A percentile compares a stretch with the other conserved stretches of the same genome.
Evolutionary conservation across 2,888 invertebrate genomes (phyloP).

Genomic region (Pharmacophagus antenor): DNA sequence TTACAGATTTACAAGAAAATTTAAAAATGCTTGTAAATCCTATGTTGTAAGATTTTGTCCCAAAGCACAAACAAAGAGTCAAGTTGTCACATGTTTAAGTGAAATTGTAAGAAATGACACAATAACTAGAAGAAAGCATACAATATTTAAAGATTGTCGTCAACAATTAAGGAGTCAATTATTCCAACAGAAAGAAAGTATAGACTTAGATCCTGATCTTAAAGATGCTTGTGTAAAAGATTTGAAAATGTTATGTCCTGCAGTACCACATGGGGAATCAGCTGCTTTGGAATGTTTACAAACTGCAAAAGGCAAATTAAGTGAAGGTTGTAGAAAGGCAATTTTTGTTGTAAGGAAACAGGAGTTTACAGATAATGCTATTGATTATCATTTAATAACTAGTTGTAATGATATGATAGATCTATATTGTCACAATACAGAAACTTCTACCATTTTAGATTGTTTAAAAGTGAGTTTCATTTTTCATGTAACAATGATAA

Average conservation of each 20-base stretch:
- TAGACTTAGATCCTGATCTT: slow-evolving; percentile 91
- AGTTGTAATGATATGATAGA: slow-evolving; percentile 93
- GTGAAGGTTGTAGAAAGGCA: slow-evolving; percentile 86
- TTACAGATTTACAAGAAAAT: slow-evolving; percentile 95
- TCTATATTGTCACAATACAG: slow-evolving; percentile 88
- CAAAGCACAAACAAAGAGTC: slow-evolving; percentile 87
- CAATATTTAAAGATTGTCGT: slow-evolving; percentile 92
- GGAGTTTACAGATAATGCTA: slow-evolving; percentile 91
- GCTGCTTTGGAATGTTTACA: slow-evolving; percentile 91
- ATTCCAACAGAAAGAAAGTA: slow-evolving; percentile 94
- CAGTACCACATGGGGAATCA: slow-evolving; percentile 84
- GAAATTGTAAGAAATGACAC: slow-evolving; percentile 95
- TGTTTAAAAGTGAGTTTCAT: slow-evolving; percentile 86
- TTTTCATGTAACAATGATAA: background rate
- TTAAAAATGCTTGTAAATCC: slow-evolving; percentile 95
- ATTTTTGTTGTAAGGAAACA: slow-evolving; percentile 92
- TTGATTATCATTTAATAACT: slow-evolving; percentile 91
- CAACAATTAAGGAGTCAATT: slow-evolving; percentile 95
- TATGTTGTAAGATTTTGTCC: slow-evolving; percentile 87
- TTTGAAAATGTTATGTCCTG: slow-evolving; percentile 86
- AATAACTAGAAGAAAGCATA: slow-evolving; percentile 86
- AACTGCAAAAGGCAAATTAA: slow-evolving; percentile 82
- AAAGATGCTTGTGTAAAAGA: slow-evolving; percentile 91
- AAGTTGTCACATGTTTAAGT: slow-evolving; percentile 92
- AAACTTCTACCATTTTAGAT: slow-evolving; percentile 85